Conservation (phyloP, 2,888 invertebrate genomes). For the Drymonia ruficornis region DNA sequence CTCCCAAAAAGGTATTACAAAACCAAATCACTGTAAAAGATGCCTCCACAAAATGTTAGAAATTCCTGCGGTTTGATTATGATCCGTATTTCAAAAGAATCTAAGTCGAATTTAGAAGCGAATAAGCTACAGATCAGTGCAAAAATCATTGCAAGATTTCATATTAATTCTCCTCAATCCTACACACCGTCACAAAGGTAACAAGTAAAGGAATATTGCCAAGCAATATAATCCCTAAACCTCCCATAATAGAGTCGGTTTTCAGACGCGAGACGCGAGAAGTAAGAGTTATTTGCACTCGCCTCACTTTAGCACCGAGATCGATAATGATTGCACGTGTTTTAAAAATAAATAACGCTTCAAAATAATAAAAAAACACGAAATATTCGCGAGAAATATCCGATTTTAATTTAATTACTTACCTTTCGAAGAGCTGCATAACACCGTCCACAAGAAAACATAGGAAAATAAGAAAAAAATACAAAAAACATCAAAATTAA, state of each 20-base stretch:
- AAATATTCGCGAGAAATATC: constrained; percentile 2
- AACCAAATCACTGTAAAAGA: neutral
- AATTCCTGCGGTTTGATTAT: neutral
- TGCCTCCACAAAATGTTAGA: neutral
- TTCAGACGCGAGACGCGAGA: constrained; percentile 27
- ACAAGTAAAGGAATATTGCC: constrained; percentile 25
- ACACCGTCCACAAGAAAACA: constrained; percentile 54
- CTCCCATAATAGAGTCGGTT: constrained; percentile 30
- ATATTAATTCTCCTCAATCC: constrained; percentile 28
- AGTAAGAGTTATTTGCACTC: constrained; percentile 56
- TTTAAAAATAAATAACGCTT: constrained; percentile 22
- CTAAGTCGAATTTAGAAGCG: constrained; percentile 1
- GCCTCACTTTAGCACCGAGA: constrained; percentile 53
- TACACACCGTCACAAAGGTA: constrained; percentile 21
- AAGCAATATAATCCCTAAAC: constrained; percentile 36
- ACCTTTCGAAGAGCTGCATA: constrained; percentile 53
- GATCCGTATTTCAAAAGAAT: neutral
- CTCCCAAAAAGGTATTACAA: too few species aligned
- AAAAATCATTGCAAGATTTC: constrained; percentile 29
- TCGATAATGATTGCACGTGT: constrained; percentile 57
- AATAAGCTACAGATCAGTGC: constrained; percentile 15
- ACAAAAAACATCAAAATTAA: constrained; percentile 34
- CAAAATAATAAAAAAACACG: neutral
- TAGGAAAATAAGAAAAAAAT: constrained; percentile 44
- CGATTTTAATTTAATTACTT: constrained; percentile 46